Conservation (phyloP, 2,113 vertebrate genomes). For the Rhynchomys soricoides region DNA sequence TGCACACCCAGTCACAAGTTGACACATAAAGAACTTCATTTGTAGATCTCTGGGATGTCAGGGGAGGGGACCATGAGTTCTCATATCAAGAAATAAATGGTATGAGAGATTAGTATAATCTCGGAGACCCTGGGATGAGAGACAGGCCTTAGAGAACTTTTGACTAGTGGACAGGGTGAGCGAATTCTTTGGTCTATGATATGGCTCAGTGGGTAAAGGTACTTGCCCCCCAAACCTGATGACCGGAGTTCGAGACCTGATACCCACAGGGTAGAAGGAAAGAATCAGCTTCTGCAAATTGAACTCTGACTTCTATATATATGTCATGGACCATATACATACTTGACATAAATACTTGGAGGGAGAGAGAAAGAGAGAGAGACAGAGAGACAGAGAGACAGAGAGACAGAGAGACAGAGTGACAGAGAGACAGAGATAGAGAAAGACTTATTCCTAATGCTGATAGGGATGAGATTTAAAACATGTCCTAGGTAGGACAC, state of each 20-base stretch:
- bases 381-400: too few species aligned
- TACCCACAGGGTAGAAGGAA: neutral
- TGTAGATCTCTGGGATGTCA: neutral
- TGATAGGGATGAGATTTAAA: neutral
- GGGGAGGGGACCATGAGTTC: neutral
- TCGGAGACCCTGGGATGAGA: neutral
- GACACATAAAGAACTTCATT: neutral
- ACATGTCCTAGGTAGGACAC: neutral
- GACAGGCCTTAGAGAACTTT: neutral
- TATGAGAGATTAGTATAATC: neutral
- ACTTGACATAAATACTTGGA: neutral
- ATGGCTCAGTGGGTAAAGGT: neutral
- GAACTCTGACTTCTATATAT: neutral
- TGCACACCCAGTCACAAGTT: neutral
- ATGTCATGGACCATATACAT: neutral
- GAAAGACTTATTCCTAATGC: neutral
- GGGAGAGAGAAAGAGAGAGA: neutral
- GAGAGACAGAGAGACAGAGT: neutral
- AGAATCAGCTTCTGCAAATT: neutral
- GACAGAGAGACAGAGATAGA: neutral
- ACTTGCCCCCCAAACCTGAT: neutral
- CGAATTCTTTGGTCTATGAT: neutral
- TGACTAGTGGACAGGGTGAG: neutral
- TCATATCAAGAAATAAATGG: neutral
- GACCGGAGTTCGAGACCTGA: neutral